Evolutionary conservation across 2,113 vertebrate genomes (phyloP).

Genomic region (Hemicordylus capensis): DNA sequence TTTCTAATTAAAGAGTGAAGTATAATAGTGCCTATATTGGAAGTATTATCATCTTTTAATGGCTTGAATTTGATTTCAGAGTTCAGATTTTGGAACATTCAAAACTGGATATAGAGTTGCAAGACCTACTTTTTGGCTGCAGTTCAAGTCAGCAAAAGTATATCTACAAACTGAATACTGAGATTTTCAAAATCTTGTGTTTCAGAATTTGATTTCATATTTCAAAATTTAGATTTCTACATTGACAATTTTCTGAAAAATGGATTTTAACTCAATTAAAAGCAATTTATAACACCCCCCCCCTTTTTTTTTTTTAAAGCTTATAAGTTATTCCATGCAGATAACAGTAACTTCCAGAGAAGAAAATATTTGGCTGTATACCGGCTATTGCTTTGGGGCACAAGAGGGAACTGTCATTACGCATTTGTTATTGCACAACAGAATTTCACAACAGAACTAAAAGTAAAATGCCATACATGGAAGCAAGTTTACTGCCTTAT

Average conservation of each 20-base stretch:
- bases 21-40: background rate
- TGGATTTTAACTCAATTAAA: background rate
- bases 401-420: slow-evolving; percentile 12
- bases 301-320: background rate
- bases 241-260: background rate
- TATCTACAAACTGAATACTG: background rate
- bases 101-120: background rate
- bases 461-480: background rate
- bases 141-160: background rate
- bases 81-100: background rate
- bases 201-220: background rate
- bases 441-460: too few relatives aligned
- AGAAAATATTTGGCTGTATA: slow-evolving; percentile 31
- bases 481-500: slow-evolving; percentile 14
- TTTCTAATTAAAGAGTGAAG: background rate
- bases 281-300: background rate
- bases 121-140: background rate
- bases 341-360: slow-evolving; percentile 13
- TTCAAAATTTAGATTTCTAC: background rate
- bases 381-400: slow-evolving; percentile 8
- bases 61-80: background rate
- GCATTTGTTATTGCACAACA: slow-evolving; percentile 21
- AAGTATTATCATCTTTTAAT: background rate
- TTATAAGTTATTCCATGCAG: background rate
- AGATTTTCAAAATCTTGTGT: background rate